Evolutionary conservation across 2,888 invertebrate species (phyloP).

Genomic region (Catocala fraxini): DNA sequence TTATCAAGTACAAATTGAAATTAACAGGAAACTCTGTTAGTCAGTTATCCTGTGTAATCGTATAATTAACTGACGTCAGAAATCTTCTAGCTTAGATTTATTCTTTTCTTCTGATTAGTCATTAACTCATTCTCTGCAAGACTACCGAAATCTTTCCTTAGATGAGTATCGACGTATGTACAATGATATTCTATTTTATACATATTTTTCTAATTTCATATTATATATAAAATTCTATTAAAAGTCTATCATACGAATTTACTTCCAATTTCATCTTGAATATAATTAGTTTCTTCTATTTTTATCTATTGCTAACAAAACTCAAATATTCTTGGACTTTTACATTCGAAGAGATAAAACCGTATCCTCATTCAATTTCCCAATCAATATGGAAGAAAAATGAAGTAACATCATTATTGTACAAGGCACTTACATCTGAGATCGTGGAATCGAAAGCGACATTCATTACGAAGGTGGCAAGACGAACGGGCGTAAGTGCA

Average conservation of each 20-base stretch:
- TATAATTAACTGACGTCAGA: no score
- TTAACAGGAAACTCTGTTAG: background rate
- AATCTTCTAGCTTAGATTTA: no score
- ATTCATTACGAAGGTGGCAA: constrained; percentile 41
- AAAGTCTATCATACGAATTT: no score
- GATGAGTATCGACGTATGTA: no score
- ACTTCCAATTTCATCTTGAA: no score
- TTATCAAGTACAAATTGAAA: constrained; percentile 7
- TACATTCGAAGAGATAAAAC: constrained; percentile 8
- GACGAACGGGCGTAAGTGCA: constrained; percentile 44
- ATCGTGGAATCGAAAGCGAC: constrained; percentile 31
- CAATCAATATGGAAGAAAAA: constrained; percentile 8
- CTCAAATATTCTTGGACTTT: background rate
- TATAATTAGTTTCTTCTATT: background rate
- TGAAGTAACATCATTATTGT: constrained; percentile 13
- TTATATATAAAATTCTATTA: no score
- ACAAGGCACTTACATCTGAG: constrained; percentile 32
- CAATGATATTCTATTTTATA: no score
- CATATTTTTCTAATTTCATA: no score
- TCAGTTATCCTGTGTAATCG: background rate
- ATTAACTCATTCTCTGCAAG: no score
- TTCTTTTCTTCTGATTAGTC: no score
- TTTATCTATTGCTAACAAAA: background rate
- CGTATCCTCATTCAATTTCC: constrained; percentile 12
- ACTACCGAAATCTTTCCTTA: no score